phyloP scores from a whole-genome alignment of 2,113 vertebrate genomes.

The Grammomys surdaster region DNA sequence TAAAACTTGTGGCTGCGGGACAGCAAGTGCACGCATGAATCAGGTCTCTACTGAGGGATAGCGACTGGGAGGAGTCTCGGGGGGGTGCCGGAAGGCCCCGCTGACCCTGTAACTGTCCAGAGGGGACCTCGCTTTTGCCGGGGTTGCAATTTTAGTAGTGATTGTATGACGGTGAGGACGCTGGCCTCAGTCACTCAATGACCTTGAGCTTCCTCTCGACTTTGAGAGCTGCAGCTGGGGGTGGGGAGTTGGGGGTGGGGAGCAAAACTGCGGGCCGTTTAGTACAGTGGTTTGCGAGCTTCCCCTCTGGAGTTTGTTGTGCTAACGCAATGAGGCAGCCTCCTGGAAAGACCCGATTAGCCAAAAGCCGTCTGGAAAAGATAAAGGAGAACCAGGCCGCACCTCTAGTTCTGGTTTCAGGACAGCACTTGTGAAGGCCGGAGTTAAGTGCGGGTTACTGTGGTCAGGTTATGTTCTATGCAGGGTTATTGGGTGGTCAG shows the following conservation, averaged over 20 bases:
- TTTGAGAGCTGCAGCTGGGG: not conserved
- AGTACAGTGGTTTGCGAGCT: not conserved
- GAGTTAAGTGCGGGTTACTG: too few relatives aligned
- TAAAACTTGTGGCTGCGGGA: not conserved
- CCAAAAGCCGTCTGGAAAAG: slow-evolving; percentile 46
- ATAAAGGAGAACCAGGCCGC: slow-evolving; percentile 1
- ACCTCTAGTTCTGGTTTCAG: not conserved
- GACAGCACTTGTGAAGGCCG: not conserved
- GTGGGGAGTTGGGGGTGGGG: not conserved
- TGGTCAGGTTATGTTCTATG: not conserved
- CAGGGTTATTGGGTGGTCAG: not conserved
- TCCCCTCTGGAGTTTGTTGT: not conserved
- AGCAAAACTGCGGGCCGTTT: not conserved
- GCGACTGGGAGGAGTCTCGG: not conserved
- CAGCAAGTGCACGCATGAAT: not conserved
- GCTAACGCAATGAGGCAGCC: not conserved
- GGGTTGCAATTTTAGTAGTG: not conserved
- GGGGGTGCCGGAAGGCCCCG: not conserved
- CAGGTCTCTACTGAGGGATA: not conserved
- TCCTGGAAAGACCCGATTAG: not conserved
- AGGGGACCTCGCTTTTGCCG: not conserved
- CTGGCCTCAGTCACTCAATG: not conserved
- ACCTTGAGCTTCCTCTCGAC: not conserved
- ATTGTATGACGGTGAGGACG: accelerated
- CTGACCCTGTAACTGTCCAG: not conserved